Conservation (phyloP, 2,797 vertebrate species). For the Setipinna tenuifilis region DNA sequence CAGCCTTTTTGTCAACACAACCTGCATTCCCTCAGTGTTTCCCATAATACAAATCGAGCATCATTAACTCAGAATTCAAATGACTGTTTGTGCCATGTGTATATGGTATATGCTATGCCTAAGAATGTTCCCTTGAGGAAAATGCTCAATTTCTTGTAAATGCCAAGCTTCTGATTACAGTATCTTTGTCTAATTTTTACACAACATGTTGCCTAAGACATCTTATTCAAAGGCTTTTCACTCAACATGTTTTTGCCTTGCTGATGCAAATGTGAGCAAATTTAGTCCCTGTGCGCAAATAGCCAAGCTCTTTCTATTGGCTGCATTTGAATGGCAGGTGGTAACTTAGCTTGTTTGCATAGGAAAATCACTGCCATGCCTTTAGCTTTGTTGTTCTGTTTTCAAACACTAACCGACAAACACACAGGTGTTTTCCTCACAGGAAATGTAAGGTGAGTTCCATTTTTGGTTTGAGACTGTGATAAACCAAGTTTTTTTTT, state of each 20-base stretch:
- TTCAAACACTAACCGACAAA: slow-evolving; percentile 60
- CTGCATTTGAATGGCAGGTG: slow-evolving; percentile 69
- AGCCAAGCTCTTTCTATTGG: slow-evolving; percentile 36
- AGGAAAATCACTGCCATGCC: slow-evolving; percentile 73
- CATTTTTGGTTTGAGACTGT: slow-evolving; percentile 2
- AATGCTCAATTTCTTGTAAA: background rate
- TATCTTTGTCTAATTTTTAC: background rate
- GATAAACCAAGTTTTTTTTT: background rate
- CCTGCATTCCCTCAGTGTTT: background rate
- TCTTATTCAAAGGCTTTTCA: slow-evolving; percentile 18
- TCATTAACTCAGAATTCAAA: background rate
- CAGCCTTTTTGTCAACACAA: background rate
- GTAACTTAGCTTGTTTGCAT: slow-evolving; percentile 68
- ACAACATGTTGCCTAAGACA: slow-evolving; percentile 2
- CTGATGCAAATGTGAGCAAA: slow-evolving; percentile 73
- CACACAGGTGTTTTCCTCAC: slow-evolving; percentile 58
- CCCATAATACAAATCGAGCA: background rate
- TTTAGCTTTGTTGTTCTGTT: slow-evolving; percentile 51
- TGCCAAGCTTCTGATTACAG: background rate
- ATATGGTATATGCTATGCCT: background rate
- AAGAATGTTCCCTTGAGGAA: background rate
- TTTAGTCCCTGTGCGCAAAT: slow-evolving; percentile 44
- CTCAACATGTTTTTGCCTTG: slow-evolving; percentile 29
- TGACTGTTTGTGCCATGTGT: background rate
- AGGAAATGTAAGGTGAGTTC: slow-evolving; percentile 41